Percentiles rank a stretch among this genome's conserved stretches.
These are phyloP conservation scores for Malurus cyaneus DNA, from an alignment of 2,113 vertebrate genomes.

Conservation along the genomic window DNA sequence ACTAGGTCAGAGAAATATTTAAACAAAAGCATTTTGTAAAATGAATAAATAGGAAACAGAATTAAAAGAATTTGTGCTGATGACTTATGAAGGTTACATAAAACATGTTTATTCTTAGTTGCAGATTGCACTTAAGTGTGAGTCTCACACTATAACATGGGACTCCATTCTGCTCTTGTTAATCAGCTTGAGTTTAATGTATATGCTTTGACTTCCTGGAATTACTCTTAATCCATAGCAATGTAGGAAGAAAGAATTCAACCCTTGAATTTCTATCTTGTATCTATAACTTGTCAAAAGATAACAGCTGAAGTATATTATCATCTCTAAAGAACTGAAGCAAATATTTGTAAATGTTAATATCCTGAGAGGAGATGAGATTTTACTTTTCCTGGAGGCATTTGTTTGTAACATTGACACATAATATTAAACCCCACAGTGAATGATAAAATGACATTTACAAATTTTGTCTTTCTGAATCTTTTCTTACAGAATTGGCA, in stretches of 20 bases:
- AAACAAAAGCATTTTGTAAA: slow-evolving; percentile 23
- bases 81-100: not conserved
- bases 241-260: not conserved
- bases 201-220: not conserved
- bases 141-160: not conserved
- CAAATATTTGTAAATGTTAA: slow-evolving; percentile 52
- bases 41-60: not conserved
- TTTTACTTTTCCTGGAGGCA: slow-evolving; percentile 8
- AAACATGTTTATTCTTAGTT: slow-evolving; percentile 15
- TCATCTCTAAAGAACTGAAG: not conserved
- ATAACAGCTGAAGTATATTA: slow-evolving; percentile 6
- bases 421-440: not conserved
- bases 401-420: slow-evolving; percentile 22
- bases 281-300: not conserved
- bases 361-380: slow-evolving; percentile 18
- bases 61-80: not conserved
- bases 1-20: slow-evolving; percentile 18
- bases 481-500: not conserved
- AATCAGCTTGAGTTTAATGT: not conserved
- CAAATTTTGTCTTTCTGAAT: not conserved
- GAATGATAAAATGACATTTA: slow-evolving; percentile 28
- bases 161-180: not conserved
- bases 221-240: not conserved
- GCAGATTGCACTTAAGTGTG: not conserved
- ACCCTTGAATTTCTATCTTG: not conserved